These are phyloP conservation scores for Stenodera caucasica DNA, from an alignment of 2,888 invertebrate genomes.

Conservation along the genomic window DNA sequence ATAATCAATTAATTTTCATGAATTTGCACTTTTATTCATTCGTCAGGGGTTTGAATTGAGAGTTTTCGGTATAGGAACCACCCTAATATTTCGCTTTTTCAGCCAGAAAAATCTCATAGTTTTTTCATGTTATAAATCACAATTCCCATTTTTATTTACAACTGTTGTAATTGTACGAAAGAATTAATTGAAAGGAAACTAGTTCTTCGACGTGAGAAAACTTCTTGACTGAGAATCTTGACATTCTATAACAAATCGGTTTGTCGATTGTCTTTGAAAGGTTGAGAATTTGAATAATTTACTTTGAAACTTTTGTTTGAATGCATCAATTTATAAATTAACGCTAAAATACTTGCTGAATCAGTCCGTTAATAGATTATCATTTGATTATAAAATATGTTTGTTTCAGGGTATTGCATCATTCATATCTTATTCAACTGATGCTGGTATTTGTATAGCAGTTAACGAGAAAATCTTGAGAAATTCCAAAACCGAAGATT, in stretches of 20 bases:
- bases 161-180: slow-evolving; percentile 21
- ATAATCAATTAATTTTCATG: too few species aligned
- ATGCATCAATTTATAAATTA: slow-evolving; percentile 1
- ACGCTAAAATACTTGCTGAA: background rate
- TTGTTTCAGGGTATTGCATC: slow-evolving; percentile 61
- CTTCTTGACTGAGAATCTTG: slow-evolving; percentile 21
- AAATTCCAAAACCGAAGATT: slow-evolving; percentile 61
- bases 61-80: too few species aligned
- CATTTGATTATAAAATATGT: slow-evolving; percentile 10
- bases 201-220: slow-evolving; percentile 24
- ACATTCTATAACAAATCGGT: slow-evolving; percentile 25
- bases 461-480: slow-evolving; percentile 63
- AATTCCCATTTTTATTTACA: slow-evolving; percentile 10
- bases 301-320: slow-evolving; percentile 3
- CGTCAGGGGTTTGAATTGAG: too few species aligned
- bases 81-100: too few species aligned
- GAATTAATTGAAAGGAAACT: slow-evolving; percentile 27
- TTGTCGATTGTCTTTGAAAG: slow-evolving; percentile 24
- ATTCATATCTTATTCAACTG: slow-evolving; percentile 58
- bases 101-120: too few species aligned
- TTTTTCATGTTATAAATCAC: background rate
- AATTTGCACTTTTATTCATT: too few species aligned
- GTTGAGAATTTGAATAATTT: slow-evolving; percentile 14
- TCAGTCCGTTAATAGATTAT: background rate
- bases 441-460: slow-evolving; percentile 60